phyloP scores from a whole-genome alignment of 2,888 invertebrate species.

The Adelphocoris suturalis region DNA sequence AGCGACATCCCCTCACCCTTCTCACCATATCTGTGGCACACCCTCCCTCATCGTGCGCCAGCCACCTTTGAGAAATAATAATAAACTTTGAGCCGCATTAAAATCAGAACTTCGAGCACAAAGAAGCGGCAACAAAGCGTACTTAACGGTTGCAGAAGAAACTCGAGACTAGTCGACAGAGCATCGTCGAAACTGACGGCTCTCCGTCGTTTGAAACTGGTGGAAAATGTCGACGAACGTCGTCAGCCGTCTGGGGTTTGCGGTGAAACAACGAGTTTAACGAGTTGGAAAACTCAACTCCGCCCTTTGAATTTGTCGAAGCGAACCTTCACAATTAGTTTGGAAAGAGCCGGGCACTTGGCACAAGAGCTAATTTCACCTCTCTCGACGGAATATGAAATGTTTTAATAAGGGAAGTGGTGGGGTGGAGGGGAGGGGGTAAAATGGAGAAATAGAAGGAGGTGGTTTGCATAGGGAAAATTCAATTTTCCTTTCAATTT shows the following conservation, averaged over 20 bases:
- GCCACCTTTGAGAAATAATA: neutral
- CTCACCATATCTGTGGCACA: neutral
- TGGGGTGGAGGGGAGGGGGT: neutral
- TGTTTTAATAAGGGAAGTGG: neutral
- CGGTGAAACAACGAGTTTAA: neutral
- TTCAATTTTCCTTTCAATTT: neutral
- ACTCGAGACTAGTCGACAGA: too few species aligned
- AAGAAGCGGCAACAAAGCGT: neutral
- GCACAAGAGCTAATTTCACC: neutral
- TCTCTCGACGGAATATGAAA: neutral
- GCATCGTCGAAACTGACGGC: too few species aligned
- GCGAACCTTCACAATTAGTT: neutral
- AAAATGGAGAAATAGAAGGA: too few species aligned
- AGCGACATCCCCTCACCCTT: neutral
- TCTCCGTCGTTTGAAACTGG: too few species aligned
- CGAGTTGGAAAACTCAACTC: neutral
- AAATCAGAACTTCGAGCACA: neutral
- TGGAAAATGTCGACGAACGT: too few species aligned
- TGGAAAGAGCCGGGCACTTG: neutral
- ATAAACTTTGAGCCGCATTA: neutral
- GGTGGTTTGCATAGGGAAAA: neutral
- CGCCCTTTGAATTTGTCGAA: neutral
- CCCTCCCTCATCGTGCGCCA: neutral
- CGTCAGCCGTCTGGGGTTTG: neutral
- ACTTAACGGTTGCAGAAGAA: neutral